Conservation (phyloP, 2,113 vertebrate genomes). For the Macquaria ambigua region DNA sequence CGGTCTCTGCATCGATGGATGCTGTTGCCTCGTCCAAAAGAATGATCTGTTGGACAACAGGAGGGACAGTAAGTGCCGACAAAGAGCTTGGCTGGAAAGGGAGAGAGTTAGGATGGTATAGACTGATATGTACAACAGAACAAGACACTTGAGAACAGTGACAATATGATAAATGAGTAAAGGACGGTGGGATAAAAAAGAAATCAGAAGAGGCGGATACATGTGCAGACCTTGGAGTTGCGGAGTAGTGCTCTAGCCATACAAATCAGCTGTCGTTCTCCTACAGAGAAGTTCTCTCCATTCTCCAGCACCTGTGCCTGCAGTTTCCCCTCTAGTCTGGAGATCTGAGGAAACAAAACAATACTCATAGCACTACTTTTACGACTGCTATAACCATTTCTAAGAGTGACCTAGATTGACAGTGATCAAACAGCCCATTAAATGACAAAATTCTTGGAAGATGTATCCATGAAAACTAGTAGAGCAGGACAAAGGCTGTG, state of each 20-base stretch:
- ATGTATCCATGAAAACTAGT: neutral
- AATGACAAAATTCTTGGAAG: neutral
- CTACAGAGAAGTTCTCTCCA: conserved; percentile 90
- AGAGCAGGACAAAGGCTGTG: neutral
- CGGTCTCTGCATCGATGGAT: conserved; percentile 89
- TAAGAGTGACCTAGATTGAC: neutral
- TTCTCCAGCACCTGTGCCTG: conserved; percentile 84
- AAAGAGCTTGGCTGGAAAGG: neutral
- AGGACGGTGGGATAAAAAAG: neutral
- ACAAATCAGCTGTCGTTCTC: conserved; percentile 87
- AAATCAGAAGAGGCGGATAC: neutral
- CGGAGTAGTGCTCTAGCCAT: conserved; percentile 87
- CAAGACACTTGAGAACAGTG: no score
- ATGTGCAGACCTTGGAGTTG: conserved; percentile 84
- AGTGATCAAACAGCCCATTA: neutral
- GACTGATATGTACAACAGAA: no score
- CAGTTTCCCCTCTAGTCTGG: conserved; percentile 82
- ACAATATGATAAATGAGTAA: neutral
- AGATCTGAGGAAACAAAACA: conserved; percentile 75
- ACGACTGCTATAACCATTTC: neutral
- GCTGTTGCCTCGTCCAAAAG: conserved; percentile 91
- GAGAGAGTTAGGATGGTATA: neutral
- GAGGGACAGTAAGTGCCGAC: neutral
- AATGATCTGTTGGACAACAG: conserved; percentile 82
- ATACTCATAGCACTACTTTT: neutral